These are phyloP conservation scores for Geotrupes spiniger DNA, from an alignment of 2,888 invertebrate genomes.

Conservation along the genomic window DNA sequence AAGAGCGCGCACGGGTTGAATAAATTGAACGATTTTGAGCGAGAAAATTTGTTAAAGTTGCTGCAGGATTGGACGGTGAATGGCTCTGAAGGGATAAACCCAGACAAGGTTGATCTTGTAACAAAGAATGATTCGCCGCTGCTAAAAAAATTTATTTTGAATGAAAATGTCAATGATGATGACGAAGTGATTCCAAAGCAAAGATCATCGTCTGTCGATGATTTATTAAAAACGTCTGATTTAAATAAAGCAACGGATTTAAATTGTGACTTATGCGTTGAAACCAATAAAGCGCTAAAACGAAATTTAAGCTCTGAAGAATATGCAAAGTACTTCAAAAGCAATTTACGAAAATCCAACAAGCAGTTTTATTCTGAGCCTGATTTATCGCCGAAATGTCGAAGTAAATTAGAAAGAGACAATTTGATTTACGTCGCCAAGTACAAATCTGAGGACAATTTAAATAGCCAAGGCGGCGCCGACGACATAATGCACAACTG, in stretches of 20 bases:
- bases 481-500: slow-evolving; percentile 47
- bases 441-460: slow-evolving; percentile 36
- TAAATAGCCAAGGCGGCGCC: slow-evolving; percentile 24
- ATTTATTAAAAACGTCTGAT: not conserved
- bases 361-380: slow-evolving; percentile 42
- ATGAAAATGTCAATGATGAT: not conserved
- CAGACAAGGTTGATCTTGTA: slow-evolving; percentile 10
- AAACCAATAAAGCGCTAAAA: slow-evolving; percentile 3
- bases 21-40: slow-evolving; percentile 47
- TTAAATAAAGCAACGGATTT: too few species aligned
- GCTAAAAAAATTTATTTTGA: slow-evolving; percentile 10
- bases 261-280: slow-evolving; percentile 17
- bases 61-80: slow-evolving; percentile 49
- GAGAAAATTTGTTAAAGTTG: slow-evolving; percentile 46
- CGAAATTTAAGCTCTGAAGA: slow-evolving; percentile 17
- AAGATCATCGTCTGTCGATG: not conserved
- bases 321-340: slow-evolving; percentile 17
- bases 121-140: slow-evolving; percentile 3
- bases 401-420: slow-evolving; percentile 19
- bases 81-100: slow-evolving; percentile 40
- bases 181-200: too few species aligned
- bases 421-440: slow-evolving; percentile 22
- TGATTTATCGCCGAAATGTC: slow-evolving; percentile 39
- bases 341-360: slow-evolving; percentile 27
- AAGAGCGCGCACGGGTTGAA: slow-evolving; percentile 43